Conservation (phyloP, 64 coral and sea anemone genomes). For the Platygyra sinensis region DNA sequence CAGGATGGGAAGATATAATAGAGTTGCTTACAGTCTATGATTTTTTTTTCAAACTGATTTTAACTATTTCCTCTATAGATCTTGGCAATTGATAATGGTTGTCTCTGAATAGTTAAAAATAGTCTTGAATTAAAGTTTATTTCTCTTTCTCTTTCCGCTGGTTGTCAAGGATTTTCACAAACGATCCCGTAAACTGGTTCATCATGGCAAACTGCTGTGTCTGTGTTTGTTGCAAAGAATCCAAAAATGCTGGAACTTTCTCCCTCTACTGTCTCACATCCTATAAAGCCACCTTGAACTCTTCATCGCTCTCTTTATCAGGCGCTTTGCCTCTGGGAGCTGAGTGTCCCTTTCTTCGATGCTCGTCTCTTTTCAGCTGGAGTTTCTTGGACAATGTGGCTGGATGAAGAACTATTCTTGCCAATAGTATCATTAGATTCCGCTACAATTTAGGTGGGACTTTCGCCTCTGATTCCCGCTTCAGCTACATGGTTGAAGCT, state of each 20-base stretch:
- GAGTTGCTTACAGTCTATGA: slow-evolving; percentile 53
- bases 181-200: slow-evolving; percentile 16
- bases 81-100: slow-evolving; percentile 10
- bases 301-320: slow-evolving; percentile 2
- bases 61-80: slow-evolving; percentile 47
- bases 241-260: background rate
- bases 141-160: slow-evolving; percentile 12
- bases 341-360: slow-evolving; percentile 8
- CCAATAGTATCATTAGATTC: slow-evolving; percentile 16
- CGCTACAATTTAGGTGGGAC: slow-evolving; percentile 22
- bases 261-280: slow-evolving; percentile 2
- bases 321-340: background rate
- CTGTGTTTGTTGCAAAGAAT: slow-evolving; percentile 13
- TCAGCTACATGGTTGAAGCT: slow-evolving; percentile 37
- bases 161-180: slow-evolving; percentile 40
- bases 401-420: slow-evolving; percentile 37
- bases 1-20: slow-evolving; percentile 53
- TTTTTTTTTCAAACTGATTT: slow-evolving; percentile 37
- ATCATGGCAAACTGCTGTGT: slow-evolving; percentile 32
- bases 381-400: background rate
- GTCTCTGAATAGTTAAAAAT: background rate
- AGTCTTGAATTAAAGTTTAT: slow-evolving; percentile 30
- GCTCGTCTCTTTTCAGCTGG: slow-evolving; percentile 20
- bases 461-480: slow-evolving; percentile 54
- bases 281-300: background rate